phyloP scores from a whole-genome alignment of 2,888 invertebrate species.

The Megalurothrips usitatus region DNA sequence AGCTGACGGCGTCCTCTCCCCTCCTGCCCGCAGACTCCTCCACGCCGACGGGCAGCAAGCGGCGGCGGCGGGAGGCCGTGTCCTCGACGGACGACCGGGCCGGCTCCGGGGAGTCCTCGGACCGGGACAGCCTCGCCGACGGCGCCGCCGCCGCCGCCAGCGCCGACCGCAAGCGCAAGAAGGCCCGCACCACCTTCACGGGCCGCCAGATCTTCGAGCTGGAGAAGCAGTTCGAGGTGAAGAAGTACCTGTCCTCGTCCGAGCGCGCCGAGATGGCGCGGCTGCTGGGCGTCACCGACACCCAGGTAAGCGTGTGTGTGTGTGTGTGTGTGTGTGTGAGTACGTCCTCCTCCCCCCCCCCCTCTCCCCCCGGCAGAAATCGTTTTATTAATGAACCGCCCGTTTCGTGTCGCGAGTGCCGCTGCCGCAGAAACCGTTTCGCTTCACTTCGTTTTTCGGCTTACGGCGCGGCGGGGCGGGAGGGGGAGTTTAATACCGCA shows the following conservation, averaged over 20 bases:
- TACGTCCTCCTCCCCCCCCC: too few species aligned
- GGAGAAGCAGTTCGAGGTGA: conserved; percentile 92
- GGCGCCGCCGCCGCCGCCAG: not conserved
- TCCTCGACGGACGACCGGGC: conserved; percentile 38
- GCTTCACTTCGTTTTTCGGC: too few species aligned
- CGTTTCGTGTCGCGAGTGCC: too few species aligned
- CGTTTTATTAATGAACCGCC: too few species aligned
- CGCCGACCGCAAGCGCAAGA: conserved; percentile 63
- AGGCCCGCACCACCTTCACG: conserved; percentile 91
- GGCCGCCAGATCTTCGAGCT: conserved; percentile 94
- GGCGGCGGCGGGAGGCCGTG: conserved; percentile 34
- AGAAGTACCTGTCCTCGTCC: conserved; percentile 92
- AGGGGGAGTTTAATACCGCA: too few species aligned
- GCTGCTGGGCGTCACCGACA: conserved; percentile 88
- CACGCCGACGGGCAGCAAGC: not conserved
- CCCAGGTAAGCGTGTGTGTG: conserved; percentile 81
- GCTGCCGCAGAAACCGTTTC: too few species aligned
- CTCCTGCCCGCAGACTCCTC: not conserved
- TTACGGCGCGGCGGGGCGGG: too few species aligned
- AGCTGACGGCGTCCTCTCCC: not conserved
- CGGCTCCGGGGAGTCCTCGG: conserved; percentile 4
- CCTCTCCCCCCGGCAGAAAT: too few species aligned
- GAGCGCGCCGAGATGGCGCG: conserved; percentile 94
- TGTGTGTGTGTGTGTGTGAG: too few species aligned
- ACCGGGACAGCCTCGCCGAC: conserved; percentile 27